Percentiles rank a stretch among this genome's conserved stretches.
These are phyloP conservation scores for Psammodynastes pulverulentus DNA, from an alignment of 2,113 vertebrate species.

Conservation along the genomic window DNA sequence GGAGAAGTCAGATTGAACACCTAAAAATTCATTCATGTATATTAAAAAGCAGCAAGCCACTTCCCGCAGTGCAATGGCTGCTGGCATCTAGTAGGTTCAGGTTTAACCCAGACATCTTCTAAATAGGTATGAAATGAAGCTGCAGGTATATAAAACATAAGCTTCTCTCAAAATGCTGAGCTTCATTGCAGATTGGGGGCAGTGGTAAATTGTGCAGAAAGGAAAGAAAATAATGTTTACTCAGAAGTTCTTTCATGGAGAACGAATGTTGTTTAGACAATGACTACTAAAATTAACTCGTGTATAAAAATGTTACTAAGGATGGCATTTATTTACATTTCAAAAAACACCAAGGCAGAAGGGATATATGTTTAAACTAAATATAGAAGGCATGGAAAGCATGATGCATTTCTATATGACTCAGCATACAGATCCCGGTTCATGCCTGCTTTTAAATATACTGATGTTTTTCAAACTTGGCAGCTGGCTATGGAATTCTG, in stretches of 20 bases:
- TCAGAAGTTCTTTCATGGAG: not conserved
- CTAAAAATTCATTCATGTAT: not conserved
- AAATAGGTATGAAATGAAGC: constrained; percentile 15
- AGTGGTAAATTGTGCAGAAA: constrained; percentile 29
- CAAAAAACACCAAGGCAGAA: not conserved
- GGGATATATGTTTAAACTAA: not conserved
- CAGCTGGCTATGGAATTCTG: not conserved
- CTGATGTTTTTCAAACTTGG: not conserved
- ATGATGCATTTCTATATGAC: not conserved
- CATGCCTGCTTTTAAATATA: not conserved
- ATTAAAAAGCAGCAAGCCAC: not conserved
- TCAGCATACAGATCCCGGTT: not conserved
- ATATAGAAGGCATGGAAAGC: not conserved
- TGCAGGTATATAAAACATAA: constrained; percentile 3
- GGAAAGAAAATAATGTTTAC: constrained; percentile 3
- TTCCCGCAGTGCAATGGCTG: not conserved
- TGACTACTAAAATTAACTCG: fast-evolving
- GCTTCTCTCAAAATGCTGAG: fast-evolving
- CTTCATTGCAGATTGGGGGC: not conserved
- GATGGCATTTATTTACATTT: not conserved
- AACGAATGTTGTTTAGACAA: not conserved
- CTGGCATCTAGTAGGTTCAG: fast-evolving
- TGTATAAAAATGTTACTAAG: not conserved
- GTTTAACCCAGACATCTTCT: not conserved
- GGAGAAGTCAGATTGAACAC: not conserved